A percentile compares a stretch with the other conserved stretches of the same genome.
These are phyloP conservation scores for Rhagophthalmus giganteus DNA, from an alignment of 2,888 invertebrate genomes.

Conservation along the genomic window DNA sequence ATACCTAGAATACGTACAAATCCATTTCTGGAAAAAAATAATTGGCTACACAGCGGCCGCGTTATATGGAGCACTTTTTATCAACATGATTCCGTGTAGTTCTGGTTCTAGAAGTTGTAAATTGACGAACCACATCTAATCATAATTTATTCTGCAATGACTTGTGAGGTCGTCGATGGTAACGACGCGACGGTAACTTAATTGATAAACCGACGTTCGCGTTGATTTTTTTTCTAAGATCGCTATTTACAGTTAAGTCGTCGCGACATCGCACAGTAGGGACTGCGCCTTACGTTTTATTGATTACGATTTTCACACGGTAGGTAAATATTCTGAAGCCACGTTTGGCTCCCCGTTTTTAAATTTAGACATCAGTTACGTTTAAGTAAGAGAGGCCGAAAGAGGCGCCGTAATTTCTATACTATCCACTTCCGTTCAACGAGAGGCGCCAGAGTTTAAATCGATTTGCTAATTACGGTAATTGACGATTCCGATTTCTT, in stretches of 20 bases:
- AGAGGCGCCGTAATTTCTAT: neutral
- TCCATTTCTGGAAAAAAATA: slow-evolving; percentile 20
- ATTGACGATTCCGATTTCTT: neutral
- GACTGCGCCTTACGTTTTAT: neutral
- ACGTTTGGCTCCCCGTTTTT: neutral
- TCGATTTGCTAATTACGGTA: slow-evolving; percentile 7
- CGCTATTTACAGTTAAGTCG: slow-evolving; percentile 7
- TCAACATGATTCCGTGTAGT: no score
- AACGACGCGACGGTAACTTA: slow-evolving; percentile 9
- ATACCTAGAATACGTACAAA: slow-evolving; percentile 13
- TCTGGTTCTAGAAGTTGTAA: no score
- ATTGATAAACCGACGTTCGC: slow-evolving; percentile 4
- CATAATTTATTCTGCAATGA: slow-evolving; percentile 13
- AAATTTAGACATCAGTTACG: neutral
- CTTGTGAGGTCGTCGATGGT: slow-evolving; percentile 8
- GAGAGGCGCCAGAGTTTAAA: slow-evolving; percentile 8
- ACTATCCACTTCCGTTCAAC: slow-evolving; percentile 1
- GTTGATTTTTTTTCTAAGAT: slow-evolving; percentile 1
- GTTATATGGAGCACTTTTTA: slow-evolving; percentile 15
- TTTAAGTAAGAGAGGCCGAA: neutral
- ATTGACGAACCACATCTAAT: slow-evolving; percentile 10
- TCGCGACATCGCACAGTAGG: no score
- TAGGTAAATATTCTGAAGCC: neutral
- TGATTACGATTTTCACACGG: neutral
- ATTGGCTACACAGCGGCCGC: slow-evolving; percentile 11